Evolutionary conservation across 1,140 invertebrate species (phyloP).

Genomic region (Ceratosolen solmsi): DNA sequence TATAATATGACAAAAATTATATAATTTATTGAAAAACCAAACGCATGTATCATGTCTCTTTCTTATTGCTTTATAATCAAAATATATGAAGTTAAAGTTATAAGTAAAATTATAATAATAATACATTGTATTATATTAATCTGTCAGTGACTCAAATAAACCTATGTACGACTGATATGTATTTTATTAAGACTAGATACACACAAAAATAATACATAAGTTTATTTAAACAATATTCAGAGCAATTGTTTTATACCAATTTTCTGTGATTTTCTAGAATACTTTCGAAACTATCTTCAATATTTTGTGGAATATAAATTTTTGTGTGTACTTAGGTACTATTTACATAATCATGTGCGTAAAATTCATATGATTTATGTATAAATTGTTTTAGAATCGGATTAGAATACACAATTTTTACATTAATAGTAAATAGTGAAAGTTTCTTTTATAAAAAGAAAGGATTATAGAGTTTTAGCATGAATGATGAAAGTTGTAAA

Average conservation of each 20-base stretch:
- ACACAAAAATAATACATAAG: constrained; percentile 31
- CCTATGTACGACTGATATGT: not conserved
- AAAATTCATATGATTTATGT: constrained; percentile 52
- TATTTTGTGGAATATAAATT: constrained; percentile 38
- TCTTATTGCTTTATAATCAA: constrained; percentile 17
- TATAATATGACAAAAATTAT: constrained; percentile 15
- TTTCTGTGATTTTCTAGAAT: constrained; percentile 43
- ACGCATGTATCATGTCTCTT: constrained; percentile 17
- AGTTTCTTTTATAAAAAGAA: constrained; percentile 51
- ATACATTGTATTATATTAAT: not conserved
- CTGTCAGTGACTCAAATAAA: constrained; percentile 18
- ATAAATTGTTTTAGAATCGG: constrained; percentile 35
- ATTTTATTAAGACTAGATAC: constrained; percentile 20
- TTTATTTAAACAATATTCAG: constrained; percentile 19
- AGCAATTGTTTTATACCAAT: not conserved
- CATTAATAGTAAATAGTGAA: constrained; percentile 36
- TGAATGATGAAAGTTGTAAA: constrained; percentile 50
- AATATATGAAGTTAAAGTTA: not conserved
- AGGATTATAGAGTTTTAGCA: constrained; percentile 30
- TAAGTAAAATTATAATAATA: not conserved
- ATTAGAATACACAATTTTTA: constrained; percentile 37
- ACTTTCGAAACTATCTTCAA: not conserved
- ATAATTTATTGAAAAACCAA: constrained; percentile 1
- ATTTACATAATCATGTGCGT: constrained; percentile 22
- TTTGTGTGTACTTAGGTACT: constrained; percentile 36